phyloP scores from a whole-genome alignment of 2,113 vertebrate species.

The Trochalopteron elliotii region DNA sequence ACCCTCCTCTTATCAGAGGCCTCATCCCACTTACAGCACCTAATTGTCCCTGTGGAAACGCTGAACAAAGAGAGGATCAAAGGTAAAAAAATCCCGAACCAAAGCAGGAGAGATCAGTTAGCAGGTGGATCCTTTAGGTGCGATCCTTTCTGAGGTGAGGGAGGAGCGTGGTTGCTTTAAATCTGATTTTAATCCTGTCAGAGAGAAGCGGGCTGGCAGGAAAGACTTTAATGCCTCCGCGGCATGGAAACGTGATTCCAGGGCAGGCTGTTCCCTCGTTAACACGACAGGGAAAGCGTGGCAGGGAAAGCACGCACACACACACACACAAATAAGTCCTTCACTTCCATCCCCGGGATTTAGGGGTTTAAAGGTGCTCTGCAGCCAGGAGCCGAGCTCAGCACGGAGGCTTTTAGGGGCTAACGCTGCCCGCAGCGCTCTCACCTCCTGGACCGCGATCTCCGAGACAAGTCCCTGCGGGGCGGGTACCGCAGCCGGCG shows the following conservation, averaged over 20 bases:
- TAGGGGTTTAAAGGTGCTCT: neutral
- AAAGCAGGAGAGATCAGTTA: neutral
- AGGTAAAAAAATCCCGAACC: neutral
- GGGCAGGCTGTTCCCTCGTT: neutral
- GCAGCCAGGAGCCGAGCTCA: neutral
- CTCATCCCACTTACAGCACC: neutral
- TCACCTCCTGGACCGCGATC: constrained; percentile 77
- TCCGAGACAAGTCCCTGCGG: constrained; percentile 64
- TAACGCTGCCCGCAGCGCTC: neutral
- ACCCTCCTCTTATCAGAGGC: neutral
- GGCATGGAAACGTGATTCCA: neutral
- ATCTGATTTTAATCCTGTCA: neutral
- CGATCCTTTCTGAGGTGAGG: neutral
- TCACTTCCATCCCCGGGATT: neutral
- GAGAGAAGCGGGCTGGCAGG: neutral
- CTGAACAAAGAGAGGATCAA: neutral
- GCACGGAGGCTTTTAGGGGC: neutral
- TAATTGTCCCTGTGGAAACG: neutral
- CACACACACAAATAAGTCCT: neutral
- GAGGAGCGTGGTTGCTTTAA: fast-evolving
- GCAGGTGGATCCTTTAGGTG: fast-evolving
- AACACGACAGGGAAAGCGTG: neutral
- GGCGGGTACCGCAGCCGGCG: constrained; percentile 62
- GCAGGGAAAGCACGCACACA: neutral
- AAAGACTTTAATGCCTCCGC: neutral